phyloP scores from a whole-genome alignment of 2,888 invertebrate species.

The Andrena minutula region DNA sequence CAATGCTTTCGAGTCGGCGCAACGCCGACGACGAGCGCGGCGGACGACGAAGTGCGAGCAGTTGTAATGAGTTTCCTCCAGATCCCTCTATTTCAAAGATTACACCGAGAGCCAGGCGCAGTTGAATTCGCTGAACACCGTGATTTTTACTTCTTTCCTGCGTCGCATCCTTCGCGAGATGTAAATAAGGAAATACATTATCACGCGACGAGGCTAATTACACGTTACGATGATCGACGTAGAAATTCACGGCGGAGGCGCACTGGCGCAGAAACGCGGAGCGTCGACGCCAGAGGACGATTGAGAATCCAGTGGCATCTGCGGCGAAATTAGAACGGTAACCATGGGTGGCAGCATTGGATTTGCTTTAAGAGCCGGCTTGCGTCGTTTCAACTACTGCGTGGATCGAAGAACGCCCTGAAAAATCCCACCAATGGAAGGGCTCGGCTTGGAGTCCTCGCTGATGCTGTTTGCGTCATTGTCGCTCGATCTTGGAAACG shows the following conservation, averaged over 20 bases:
- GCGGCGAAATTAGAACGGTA: not conserved
- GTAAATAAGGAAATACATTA: conserved; percentile 27
- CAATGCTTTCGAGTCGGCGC: conserved; percentile 62
- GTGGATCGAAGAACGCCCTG: conserved; percentile 49
- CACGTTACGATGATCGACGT: not conserved
- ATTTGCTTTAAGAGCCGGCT: not conserved
- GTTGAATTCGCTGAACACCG: conserved; percentile 35
- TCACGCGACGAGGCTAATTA: conserved; percentile 38
- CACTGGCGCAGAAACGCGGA: not conserved
- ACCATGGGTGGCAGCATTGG: not conserved
- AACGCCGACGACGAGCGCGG: conserved; percentile 26
- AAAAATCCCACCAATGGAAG: conserved; percentile 46
- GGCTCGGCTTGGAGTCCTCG: conserved; percentile 27
- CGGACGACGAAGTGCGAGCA: conserved; percentile 67
- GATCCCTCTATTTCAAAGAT: conserved; percentile 56
- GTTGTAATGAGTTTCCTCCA: conserved; percentile 65
- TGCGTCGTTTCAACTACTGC: conserved; percentile 44
- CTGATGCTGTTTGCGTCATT: conserved; percentile 42
- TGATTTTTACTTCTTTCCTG: conserved; percentile 6
- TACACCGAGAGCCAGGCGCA: conserved; percentile 35
- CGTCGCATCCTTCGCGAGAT: not conserved
- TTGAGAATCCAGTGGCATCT: not conserved
- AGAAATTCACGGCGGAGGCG: conserved; percentile 5
- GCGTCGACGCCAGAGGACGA: not conserved
- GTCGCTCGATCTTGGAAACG: conserved; percentile 29